Base-by-base conservation (phyloP, 2,888 invertebrate species). In the Leucophora obtusa region DNA sequence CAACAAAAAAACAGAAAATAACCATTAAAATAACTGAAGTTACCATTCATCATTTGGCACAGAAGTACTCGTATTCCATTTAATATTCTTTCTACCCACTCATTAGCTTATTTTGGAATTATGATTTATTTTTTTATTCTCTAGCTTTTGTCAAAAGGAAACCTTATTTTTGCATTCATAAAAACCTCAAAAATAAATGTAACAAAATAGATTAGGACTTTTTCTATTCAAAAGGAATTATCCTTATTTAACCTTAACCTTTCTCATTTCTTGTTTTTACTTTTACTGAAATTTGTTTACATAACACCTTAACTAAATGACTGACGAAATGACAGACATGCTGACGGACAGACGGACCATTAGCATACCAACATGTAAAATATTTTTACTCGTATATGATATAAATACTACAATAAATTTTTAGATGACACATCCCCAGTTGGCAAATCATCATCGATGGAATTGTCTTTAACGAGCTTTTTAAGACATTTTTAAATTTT, bases 241-340 rank as follows among this genome's bases (percentile, higher is more conserved):
- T 33, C 18, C 35, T 59, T 35, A 54, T 7, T 71, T 62, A 53
- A 70, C 24, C 38, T 60, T 38, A 53, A 70, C 24, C 38, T 60
- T 38, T 24, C 0, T 6, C 28, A 4, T 28, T 28, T 28, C 7
- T 28, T 17, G 56, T 68, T 38, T 56, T 24, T 47, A 38, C 7
- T 2, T 56, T 47, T 43, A 21, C 21, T 21, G 21, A 21, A 3
- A 28, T 28, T 28, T 28, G 28, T 28, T 28, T 17, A 33, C 1
- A 11, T 38, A 33, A 7, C 18, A 47, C 18, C 63, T 51, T 4
- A 47, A 62, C 24, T 17, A 11, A 24, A 7, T 24, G 15, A 24
- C 24, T 24, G 24, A 24, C 24, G 7, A 43, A 47, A 10, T 69
- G 47, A 33, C 47, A 17, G 28, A 59, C 6, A 8, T 14, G 14